Base-by-base conservation (phyloP, 2,797 vertebrate genomes). In the Sardinella longiceps region DNA sequence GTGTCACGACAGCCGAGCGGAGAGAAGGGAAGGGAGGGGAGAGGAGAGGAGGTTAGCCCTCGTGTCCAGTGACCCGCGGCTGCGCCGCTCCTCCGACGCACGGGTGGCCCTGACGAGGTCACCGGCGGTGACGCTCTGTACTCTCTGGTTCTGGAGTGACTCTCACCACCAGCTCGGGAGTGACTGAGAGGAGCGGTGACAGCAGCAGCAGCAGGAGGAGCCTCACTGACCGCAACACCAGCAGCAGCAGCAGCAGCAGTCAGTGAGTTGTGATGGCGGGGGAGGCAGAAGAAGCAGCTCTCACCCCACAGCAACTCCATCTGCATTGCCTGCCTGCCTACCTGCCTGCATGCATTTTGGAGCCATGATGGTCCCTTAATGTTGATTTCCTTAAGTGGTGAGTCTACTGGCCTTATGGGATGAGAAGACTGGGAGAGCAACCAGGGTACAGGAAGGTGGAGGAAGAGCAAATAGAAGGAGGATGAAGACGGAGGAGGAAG, bases 311-410 rank as follows among this genome's bases (percentile, higher is more conserved):
- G 83, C 83, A 86, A 86, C 86, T 86, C 82, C 84, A 84, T 28
- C 81, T 58, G 50, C 81, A 83, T 45, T 45, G 39, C 85, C 82
- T 84, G 84, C 28, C 28, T 39, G 33, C 58, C 89, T 82, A 82
- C 84, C 25, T 51, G 50, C 18, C 53, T n/a, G 20, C 53, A 18
- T 25, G n/a, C 23, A 23, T 25, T 25, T n/a, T 10, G 56, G n/a
- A 25, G 23, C n/a, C 1, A 5, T 6, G 56, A 53, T 83, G 82
- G 91, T 90, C 93, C 91, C 89, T 89, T 89, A 90, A 88, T 63
- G 83, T 90, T 95, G 94, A 95, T 95, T 94, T 92, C 90, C 91
- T 92, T 94, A 91, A 94, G 93, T 92, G 91, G 70, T n/a, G n/a
- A n/a, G n/a, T n/a, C 87, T 90, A 93, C 85, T 84, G 89, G 90